Evolutionary conservation across 2,888 invertebrate genomes (phyloP).

Genomic region (Ichneumoninae sp.): DNA sequence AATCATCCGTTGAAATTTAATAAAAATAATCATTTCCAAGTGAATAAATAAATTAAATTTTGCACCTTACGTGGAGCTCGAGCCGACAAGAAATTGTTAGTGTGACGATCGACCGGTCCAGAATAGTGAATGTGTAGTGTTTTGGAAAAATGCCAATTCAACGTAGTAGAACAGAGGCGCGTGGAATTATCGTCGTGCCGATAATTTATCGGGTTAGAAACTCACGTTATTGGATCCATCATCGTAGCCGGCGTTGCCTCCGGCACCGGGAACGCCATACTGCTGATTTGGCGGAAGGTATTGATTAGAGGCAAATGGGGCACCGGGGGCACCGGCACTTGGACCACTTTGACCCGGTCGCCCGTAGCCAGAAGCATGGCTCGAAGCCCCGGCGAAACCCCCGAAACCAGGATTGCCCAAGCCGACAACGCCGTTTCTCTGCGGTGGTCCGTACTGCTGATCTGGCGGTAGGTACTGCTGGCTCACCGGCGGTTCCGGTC

Average conservation of each 20-base stretch:
- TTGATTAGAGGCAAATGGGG: constrained; percentile 70
- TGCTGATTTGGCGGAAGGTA: constrained; percentile 79
- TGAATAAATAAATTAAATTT: no score
- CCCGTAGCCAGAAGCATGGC: constrained; percentile 48
- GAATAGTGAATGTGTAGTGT: no score
- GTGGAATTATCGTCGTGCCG: not conserved
- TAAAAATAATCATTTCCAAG: no score
- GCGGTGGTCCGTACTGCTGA: constrained; percentile 78
- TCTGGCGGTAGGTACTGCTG: constrained; percentile 79
- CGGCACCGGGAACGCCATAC: constrained; percentile 75
- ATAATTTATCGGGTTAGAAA: constrained; percentile 34
- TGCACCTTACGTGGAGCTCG: no score
- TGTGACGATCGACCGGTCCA: no score
- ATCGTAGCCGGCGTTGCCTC: constrained; percentile 69
- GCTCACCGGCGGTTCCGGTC: constrained; percentile 79
- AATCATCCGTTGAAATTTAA: no score
- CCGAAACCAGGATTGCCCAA: constrained; percentile 50
- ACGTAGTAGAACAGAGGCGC: not conserved
- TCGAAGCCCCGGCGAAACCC: constrained; percentile 52
- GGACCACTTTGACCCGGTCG: constrained; percentile 61
- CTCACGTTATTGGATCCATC: constrained; percentile 74
- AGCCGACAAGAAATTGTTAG: no score
- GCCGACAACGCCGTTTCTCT: constrained; percentile 63
- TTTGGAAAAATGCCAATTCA: not conserved
- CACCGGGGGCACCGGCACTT: constrained; percentile 54